Base-by-base conservation (phyloP, 2,888 invertebrate species). In the Arenicola marina region DNA sequence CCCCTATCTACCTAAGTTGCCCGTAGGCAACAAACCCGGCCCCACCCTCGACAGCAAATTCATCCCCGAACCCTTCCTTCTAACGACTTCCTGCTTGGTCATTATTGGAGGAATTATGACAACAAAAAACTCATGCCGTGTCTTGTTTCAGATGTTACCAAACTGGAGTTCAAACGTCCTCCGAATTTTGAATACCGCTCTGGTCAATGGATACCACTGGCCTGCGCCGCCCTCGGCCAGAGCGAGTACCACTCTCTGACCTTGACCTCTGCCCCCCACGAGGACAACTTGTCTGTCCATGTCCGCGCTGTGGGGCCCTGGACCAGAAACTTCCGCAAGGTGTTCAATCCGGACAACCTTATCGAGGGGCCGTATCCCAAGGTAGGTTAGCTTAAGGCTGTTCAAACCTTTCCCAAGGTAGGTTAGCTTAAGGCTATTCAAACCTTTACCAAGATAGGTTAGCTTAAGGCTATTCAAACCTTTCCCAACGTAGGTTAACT, bases 141-240 rank as follows among this genome's bases (percentile, higher is more conserved):
- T n/a, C n/a, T n/a, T 38, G 11, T 53, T 26, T 0, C 62, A 88
- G 88, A 84, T 77, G 88, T 89, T 3, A 88, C 87, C 0, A 84
- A 85, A 75, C 74, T 89, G 56, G 85, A 86, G 74, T 87, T 89
- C 75, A 84, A 86, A 65, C 84, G 87, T 62, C 89, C 89, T 0
- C 80, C 84, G 51, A 85, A 86, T 70, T 89, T 89, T 77, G 86
- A 87, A 68, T 88, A 87, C 79, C 87, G 87, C 76, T 87, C 88
- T 11, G 89, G 89, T 18, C 88, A 89, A 77, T 89, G 88, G 88
- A 85, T 88, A 3, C 81, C 88, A 43, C 86, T 89, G 64, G 87
- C 88, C 24, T 87, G 88, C 73, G 77, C 85, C 38, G 82, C 80
- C 7, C 81, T 88, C 65, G 87, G 86, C 66, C 76, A 82, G n/a